Evolutionary conservation across 2,797 vertebrate species (phyloP), one percentile per base, ranked within the genome.

Genomic region (Dendrocincla tyrannina): DNA sequence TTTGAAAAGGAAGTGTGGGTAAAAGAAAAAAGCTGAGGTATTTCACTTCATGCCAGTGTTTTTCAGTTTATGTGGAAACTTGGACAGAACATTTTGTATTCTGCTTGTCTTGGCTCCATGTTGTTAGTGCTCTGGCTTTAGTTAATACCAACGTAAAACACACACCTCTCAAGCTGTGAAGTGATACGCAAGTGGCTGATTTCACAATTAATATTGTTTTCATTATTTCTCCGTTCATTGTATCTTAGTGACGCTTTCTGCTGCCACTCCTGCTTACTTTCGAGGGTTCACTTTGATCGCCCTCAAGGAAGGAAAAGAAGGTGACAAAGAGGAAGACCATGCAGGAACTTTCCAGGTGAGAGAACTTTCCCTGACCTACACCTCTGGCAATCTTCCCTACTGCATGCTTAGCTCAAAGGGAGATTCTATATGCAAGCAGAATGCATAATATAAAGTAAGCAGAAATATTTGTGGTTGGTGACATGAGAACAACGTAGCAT

Each of bases 261-360:
- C 99, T 69, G 97, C 98, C 91, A 99, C 98, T 76, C 98, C 99
- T 28, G 99, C 99, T 32, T 99, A 99, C 97, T 99, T 99, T 89
- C 98, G 99, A 98, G 99, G 99, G 35, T 99, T 99, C 98, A 99
- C 98, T 0, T 94, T 99, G 78, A 99, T 99, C 10, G 98, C 99
- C 88, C 97, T 99, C 86, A 99, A 98, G 96, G 99, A 99, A 74
- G 99, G 99, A 19, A 96, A 98, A 91, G 98, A 98, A 62, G 99
- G 99, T n/a, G 99, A 99, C 95, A 98, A 98, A 74, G 99, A 99
- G 49, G 99, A 99, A 23, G 99, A 99, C 96, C 99, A 99, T 13
- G 98, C 98, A 11, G 99, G 99, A 55, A 98, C 98, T 89, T 99
- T 99, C 95, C 99, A 99, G 99, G 99, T 99, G 97, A 97, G 98